Conservation (phyloP, 2,888 invertebrate species). For the Penaeus monodon region DNA sequence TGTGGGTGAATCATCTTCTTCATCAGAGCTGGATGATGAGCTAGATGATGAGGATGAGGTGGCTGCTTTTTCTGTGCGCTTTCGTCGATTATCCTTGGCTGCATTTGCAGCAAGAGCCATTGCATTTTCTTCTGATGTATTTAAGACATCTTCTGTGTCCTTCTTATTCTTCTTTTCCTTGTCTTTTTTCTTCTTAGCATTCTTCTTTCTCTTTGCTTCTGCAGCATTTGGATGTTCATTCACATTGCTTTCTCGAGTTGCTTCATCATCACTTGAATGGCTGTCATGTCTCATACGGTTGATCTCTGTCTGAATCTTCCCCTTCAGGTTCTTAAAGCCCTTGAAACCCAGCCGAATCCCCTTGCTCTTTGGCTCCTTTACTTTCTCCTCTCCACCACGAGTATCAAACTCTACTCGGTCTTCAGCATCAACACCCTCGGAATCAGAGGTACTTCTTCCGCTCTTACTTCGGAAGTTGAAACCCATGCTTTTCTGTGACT, state of each 20-base stretch:
- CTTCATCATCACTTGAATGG: conserved; percentile 61
- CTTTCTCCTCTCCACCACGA: conserved; percentile 47
- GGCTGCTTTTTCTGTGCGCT: conserved; percentile 37
- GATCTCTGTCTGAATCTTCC: conserved; percentile 59
- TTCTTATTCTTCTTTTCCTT: conserved; percentile 58
- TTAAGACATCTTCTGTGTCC: conserved; percentile 41
- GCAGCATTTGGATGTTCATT: conserved; percentile 25
- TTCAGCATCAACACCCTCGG: conserved; percentile 53
- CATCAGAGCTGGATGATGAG: conserved; percentile 53
- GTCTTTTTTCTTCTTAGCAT: conserved; percentile 56
- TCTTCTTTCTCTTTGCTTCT: conserved; percentile 50
- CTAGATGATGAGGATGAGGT: conserved; percentile 49
- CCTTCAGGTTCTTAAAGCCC: conserved; percentile 62
- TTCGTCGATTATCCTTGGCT: conserved; percentile 57
- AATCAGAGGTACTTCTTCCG: conserved; percentile 52
- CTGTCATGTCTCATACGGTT: conserved; percentile 59
- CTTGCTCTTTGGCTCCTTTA: conserved; percentile 57
- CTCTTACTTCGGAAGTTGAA: conserved; percentile 50
- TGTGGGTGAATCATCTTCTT: conserved; percentile 43
- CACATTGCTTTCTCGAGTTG: conserved; percentile 36
- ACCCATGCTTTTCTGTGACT: conserved; percentile 42
- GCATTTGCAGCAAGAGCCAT: conserved; percentile 44
- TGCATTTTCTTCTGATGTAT: conserved; percentile 51
- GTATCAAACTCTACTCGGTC: conserved; percentile 57
- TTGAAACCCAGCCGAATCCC: conserved; percentile 57